Evolutionary conservation across 2,797 vertebrate genomes (phyloP).

Genomic region (Chanos chanos): DNA sequence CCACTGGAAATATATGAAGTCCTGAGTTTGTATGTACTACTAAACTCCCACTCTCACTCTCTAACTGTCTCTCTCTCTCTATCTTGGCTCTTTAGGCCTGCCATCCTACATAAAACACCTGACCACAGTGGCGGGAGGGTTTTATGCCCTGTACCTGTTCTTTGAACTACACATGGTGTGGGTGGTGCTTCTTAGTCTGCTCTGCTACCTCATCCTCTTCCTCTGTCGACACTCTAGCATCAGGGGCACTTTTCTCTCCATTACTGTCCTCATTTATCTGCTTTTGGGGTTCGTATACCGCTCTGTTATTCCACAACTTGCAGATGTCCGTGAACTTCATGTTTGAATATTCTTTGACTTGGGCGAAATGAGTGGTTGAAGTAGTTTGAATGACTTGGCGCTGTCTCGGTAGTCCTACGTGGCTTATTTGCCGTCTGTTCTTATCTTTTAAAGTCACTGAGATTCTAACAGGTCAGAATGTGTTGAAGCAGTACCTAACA

Average conservation of each 20-base stretch:
- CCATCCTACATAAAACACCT: conserved; percentile 72
- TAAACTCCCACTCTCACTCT: neutral
- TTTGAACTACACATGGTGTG: conserved; percentile 86
- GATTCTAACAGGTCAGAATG: too few species aligned
- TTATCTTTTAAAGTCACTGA: too few species aligned
- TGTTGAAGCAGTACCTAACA: too few species aligned
- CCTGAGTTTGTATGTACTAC: neutral
- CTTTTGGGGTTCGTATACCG: conserved; percentile 75
- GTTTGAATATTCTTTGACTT: too few species aligned
- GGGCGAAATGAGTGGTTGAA: too few species aligned
- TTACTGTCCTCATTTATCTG: conserved; percentile 85
- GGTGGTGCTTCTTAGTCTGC: conserved; percentile 80
- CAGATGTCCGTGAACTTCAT: neutral
- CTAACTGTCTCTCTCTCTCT: too few species aligned
- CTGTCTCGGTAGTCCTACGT: too few species aligned
- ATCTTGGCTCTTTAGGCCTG: conserved; percentile 44
- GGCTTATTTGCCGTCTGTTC: too few species aligned
- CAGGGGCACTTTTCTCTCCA: conserved; percentile 80
- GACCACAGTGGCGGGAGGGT: conserved; percentile 71
- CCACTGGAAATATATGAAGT: too few species aligned
- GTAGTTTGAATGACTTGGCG: too few species aligned
- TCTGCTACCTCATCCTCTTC: conserved; percentile 84
- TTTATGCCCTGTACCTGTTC: conserved; percentile 83
- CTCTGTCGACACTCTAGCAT: conserved; percentile 74
- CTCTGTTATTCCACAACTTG: too few species aligned